Conservation (phyloP, 1,140 invertebrate species). For the Pemphigus obesinymphae region DNA sequence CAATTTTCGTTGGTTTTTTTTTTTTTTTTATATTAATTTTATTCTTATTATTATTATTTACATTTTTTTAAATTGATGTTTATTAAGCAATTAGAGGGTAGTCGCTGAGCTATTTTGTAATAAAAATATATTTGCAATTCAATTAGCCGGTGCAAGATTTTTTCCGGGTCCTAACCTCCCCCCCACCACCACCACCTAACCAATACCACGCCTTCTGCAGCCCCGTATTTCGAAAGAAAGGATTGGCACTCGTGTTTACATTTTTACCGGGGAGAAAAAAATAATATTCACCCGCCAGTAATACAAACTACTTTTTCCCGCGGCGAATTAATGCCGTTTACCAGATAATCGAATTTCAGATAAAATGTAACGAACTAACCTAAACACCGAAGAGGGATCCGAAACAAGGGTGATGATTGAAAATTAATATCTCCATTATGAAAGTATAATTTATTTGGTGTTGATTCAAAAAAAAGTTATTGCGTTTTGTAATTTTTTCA, state of each 20-base stretch:
- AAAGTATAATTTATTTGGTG: too few relatives aligned
- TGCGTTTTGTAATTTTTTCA: too few relatives aligned
- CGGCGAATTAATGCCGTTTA: constrained; percentile 3
- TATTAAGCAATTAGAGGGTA: constrained; percentile 40
- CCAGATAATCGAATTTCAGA: background rate
- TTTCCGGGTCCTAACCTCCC: background rate
- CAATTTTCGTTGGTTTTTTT: constrained; percentile 7
- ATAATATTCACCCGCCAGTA: background rate
- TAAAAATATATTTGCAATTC: constrained; percentile 41
- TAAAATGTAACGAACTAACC: background rate
- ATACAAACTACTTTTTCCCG: background rate
- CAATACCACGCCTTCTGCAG: background rate
- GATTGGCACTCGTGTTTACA: background rate
- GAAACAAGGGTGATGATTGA: background rate
- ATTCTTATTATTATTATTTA: constrained; percentile 8
- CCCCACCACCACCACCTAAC: background rate
- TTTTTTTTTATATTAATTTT: constrained; percentile 5
- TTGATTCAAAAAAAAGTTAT: too few relatives aligned
- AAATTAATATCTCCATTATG: background rate
- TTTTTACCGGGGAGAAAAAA: background rate
- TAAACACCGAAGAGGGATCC: background rate
- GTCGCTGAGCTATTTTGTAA: constrained; percentile 38
- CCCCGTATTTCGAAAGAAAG: background rate
- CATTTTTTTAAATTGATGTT: constrained; percentile 37
- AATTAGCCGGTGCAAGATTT: constrained; percentile 30